Evolutionary conservation across 2,113 vertebrate species (phyloP).

Genomic region (Dipodomys ordii): DNA sequence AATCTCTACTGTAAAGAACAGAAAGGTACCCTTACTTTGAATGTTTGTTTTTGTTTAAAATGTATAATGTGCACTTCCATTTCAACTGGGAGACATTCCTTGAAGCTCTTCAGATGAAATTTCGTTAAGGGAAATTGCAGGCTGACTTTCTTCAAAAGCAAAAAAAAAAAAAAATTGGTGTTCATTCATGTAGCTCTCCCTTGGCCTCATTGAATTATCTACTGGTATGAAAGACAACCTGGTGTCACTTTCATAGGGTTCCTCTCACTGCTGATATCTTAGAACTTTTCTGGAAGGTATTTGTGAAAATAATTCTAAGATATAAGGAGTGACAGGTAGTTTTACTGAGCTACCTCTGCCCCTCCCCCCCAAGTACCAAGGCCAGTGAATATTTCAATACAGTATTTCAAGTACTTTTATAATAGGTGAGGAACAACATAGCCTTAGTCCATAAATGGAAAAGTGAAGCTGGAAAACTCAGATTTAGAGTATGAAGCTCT

Average conservation of each 20-base stretch:
- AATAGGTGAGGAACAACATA: background rate
- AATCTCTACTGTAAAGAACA: background rate
- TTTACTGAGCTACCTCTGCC: background rate
- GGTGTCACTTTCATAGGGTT: background rate
- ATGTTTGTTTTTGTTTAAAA: background rate
- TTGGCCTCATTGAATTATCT: background rate
- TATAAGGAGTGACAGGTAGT: background rate
- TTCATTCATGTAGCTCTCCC: conserved; percentile 7
- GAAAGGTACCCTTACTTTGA: background rate
- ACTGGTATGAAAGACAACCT: background rate
- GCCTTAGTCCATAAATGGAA: background rate
- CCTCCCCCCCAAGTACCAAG: background rate
- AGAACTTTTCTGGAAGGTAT: background rate
- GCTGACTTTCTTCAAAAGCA: conserved; percentile 57
- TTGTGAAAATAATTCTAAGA: background rate
- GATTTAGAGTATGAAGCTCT: background rate
- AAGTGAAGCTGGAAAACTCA: background rate
- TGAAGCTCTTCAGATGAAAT: background rate
- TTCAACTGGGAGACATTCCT: background rate
- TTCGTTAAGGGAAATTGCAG: conserved; percentile 67
- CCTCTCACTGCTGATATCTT: background rate
- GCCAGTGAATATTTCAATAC: background rate
- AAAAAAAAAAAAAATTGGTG: conserved; percentile 2
- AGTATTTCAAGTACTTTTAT: background rate
- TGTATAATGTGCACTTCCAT: background rate